Percentiles rank a stretch among this genome's conserved stretches.
Evolutionary conservation across 2,888 invertebrate species (phyloP).

Genomic region (Phaonia tiefii): DNA sequence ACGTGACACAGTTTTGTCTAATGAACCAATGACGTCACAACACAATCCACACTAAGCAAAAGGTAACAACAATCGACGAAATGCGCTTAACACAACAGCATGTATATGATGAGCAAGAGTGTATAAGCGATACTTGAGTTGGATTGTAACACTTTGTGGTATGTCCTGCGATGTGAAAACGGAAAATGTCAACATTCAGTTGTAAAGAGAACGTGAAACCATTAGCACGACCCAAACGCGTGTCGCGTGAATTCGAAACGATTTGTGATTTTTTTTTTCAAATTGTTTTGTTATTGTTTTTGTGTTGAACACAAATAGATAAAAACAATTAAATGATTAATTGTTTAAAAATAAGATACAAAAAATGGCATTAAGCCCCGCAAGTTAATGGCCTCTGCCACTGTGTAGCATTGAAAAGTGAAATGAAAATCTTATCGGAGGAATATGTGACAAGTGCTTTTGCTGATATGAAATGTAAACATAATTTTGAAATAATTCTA

Average conservation of each 20-base stretch:
- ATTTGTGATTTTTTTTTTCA: background rate
- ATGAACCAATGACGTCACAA: slow-evolving; percentile 68
- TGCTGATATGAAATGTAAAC: slow-evolving; percentile 25
- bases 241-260: slow-evolving; percentile 12
- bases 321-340: slow-evolving; percentile 36
- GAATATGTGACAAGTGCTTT: background rate
- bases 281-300: background rate
- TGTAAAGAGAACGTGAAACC: slow-evolving; percentile 66
- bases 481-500: slow-evolving; percentile 18
- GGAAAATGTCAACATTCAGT: slow-evolving; percentile 61
- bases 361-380: slow-evolving; percentile 10
- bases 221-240: slow-evolving; percentile 47
- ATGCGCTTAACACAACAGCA: background rate
- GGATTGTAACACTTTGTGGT: slow-evolving; percentile 66
- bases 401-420: background rate
- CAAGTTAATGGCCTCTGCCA: background rate
- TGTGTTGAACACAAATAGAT: slow-evolving; percentile 35
- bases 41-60: slow-evolving; percentile 56
- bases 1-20: slow-evolving; percentile 55
- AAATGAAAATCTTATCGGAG: background rate
- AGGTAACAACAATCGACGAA: slow-evolving; percentile 21
- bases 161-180: slow-evolving; percentile 42
- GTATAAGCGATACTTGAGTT: slow-evolving; percentile 43
- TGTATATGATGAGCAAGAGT: slow-evolving; percentile 22
- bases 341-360: slow-evolving; percentile 19